Evolutionary conservation across 2,888 invertebrate genomes (phyloP).

Genomic region (Allolobophora icterica): DNA sequence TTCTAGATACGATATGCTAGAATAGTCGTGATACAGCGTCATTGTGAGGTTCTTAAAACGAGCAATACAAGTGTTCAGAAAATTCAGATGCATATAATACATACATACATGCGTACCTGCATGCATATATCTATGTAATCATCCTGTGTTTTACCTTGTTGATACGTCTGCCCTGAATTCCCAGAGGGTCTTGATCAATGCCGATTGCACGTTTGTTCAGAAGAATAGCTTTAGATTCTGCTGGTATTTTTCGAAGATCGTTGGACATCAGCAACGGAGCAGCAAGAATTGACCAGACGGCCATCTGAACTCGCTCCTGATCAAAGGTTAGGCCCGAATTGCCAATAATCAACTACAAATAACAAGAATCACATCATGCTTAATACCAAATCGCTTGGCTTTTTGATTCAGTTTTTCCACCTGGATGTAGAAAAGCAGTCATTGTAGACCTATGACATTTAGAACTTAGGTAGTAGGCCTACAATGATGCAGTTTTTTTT

Average conservation of each 20-base stretch:
- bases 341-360: constrained; percentile 82
- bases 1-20: no score
- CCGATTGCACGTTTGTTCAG: constrained; percentile 89
- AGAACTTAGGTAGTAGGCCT: neutral
- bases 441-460: neutral
- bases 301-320: constrained; percentile 94
- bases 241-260: constrained; percentile 84
- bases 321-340: constrained; percentile 92
- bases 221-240: constrained; percentile 86
- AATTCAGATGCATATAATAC: no score
- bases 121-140: neutral
- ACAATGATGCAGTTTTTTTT: neutral
- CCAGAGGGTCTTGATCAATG: constrained; percentile 90
- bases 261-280: constrained; percentile 95
- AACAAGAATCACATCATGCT: neutral
- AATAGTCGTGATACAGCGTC: no score
- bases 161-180: constrained; percentile 85
- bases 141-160: constrained; percentile 35
- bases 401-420: neutral
- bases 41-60: no score
- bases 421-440: neutral
- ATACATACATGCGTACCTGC: no score
- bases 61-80: no score
- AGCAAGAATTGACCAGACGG: constrained; percentile 92
- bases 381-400: neutral